Evolutionary conservation across 1,140 invertebrate species (phyloP), one percentile per base, ranked within the genome.

Genomic region (Portunus trituberculatus): DNA sequence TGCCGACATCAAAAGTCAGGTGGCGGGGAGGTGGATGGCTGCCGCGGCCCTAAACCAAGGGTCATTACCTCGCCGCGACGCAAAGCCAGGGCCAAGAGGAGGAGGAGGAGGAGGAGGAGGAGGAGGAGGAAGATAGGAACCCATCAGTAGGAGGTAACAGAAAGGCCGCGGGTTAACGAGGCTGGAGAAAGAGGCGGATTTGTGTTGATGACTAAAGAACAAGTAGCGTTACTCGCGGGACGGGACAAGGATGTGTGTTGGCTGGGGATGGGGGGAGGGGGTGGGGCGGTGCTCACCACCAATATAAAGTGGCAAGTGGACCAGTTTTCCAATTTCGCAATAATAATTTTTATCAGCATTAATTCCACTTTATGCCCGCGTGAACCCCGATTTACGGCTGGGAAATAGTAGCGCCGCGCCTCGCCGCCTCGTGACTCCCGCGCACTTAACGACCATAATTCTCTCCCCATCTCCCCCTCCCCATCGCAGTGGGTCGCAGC

Each of bases 321-420:
- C 20, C 67, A n/a, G 20, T 76, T 76, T 76, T 76, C 67, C 67
- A 76, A 76, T 76, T 76, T 76, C 20, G 25, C 67, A 76, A 76
- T n/a, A 76, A n/a, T 76, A 76, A 76, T 25, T 76, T 39, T 76
- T 76, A 76, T 76, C 67, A 76, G 67, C 67, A n/a, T n/a, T 76
- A 76, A 76, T 76, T 25, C 67, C 67, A 76, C 67, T 76, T 76
- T 25, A 76, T 76, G 67, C n/a, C 67, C 4, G 6, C 67, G 67
- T 20, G 67, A 76, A 25, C 67, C 25, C 52, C 16, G 67, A 76
- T 25, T 76, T 76, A 76, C 25, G 67, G 52, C 52, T 14, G 52
- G 52, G 52, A 12, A 59, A 59, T 59, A 59, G 52, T 59, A 59
- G 12, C 52, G 16, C 52, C 52, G 52, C 12, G 52, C 52, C 10